Conservation (phyloP, 2,888 invertebrate genomes). For the Netelia virgata region DNA sequence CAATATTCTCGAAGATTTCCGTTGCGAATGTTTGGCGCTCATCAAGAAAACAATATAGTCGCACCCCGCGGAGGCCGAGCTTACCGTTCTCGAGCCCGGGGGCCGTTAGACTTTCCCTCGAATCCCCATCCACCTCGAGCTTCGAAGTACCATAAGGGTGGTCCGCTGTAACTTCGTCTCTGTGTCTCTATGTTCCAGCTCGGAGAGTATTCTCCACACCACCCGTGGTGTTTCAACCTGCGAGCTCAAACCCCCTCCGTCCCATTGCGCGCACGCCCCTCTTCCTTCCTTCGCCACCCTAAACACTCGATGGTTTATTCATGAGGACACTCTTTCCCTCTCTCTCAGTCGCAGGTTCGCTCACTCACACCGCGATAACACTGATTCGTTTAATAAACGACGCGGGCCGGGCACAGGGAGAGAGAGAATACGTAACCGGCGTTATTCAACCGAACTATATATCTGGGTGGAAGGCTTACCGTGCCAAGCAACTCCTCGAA, state of each 20-base stretch:
- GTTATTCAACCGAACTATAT: constrained; percentile 83
- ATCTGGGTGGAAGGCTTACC: constrained; percentile 79
- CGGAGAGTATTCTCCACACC: constrained; percentile 42
- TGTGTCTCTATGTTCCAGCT: constrained; percentile 21
- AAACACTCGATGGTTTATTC: constrained; percentile 85
- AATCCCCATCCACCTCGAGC: constrained; percentile 18
- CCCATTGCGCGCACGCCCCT: constrained; percentile 66
- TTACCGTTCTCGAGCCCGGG: constrained; percentile 75
- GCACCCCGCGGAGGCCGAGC: constrained; percentile 82
- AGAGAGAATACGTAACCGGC: constrained; percentile 72
- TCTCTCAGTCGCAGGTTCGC: constrained; percentile 5
- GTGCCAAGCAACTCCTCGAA: constrained; percentile 76
- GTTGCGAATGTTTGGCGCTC: constrained; percentile 80
- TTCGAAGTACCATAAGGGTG: constrained; percentile 54
- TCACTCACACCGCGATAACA: constrained; percentile 82
- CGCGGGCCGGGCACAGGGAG: constrained; percentile 57
- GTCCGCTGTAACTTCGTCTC: constrained; percentile 50
- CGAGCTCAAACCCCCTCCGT: constrained; percentile 17
- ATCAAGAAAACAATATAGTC: constrained; percentile 85
- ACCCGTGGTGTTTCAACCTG: constrained; percentile 62
- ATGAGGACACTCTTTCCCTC: constrained; percentile 77
- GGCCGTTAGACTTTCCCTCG: constrained; percentile 74
- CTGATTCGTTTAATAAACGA: constrained; percentile 85
- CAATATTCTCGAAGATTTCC: constrained; percentile 58
- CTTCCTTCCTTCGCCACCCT: constrained; percentile 74